Percentiles rank a stretch among this genome's conserved stretches.
Conservation (phyloP, 2,113 vertebrate genomes). For the Tor tambroides region DNA sequence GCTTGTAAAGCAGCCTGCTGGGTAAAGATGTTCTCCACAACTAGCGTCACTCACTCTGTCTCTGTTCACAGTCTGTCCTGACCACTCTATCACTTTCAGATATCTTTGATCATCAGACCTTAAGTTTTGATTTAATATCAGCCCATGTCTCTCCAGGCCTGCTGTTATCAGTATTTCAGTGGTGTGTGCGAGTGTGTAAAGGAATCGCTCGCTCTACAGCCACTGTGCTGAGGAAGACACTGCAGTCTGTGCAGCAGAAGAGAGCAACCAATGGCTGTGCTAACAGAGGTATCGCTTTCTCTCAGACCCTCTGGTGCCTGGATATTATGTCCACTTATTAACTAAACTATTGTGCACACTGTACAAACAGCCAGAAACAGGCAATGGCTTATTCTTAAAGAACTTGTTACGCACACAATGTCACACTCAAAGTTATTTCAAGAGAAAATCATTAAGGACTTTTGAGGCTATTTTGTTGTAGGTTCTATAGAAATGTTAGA, state of each 20-base stretch:
- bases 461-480: background rate
- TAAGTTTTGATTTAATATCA: background rate
- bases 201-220: slow-evolving; percentile 26
- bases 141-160: slow-evolving; percentile 25
- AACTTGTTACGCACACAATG: background rate
- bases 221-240: slow-evolving; percentile 18
- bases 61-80: background rate
- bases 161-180: slow-evolving; percentile 42
- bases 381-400: background rate
- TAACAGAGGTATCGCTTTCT: slow-evolving; percentile 43
- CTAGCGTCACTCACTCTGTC: background rate
- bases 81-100: background rate
- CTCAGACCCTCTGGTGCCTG: background rate
- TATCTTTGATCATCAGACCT: background rate
- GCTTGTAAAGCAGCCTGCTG: slow-evolving; percentile 1
- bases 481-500: background rate
- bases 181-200: slow-evolving; percentile 46
- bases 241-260: slow-evolving; percentile 25
- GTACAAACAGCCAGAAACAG: background rate
- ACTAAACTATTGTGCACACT: background rate
- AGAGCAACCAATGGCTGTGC: slow-evolving; percentile 1
- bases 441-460: background rate
- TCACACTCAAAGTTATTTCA: background rate
- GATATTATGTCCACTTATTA: background rate
- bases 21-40: background rate